Conservation (phyloP, 2,113 vertebrate species). For the Progne subis region DNA sequence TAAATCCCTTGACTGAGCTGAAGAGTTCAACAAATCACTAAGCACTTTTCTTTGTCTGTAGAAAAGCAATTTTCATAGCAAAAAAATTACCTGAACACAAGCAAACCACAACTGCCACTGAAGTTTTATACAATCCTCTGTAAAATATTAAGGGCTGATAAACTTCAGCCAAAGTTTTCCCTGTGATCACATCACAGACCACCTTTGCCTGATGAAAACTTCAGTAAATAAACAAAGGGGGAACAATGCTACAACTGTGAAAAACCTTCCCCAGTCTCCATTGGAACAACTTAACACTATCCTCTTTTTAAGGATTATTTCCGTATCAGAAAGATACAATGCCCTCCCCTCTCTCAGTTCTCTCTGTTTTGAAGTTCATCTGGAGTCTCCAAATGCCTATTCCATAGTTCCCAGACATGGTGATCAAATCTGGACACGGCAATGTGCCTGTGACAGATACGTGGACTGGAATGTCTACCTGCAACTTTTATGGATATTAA, state of each 20-base stretch:
- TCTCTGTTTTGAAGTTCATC: neutral
- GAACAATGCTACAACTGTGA: neutral
- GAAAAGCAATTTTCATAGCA: neutral
- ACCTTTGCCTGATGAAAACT: neutral
- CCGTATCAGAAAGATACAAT: neutral
- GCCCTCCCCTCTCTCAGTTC: neutral
- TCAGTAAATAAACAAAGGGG: neutral
- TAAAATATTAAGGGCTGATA: neutral
- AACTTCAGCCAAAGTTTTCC: neutral
- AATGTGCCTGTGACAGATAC: fast-evolving
- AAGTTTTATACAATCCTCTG: neutral
- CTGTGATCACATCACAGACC: neutral
- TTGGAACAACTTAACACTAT: neutral
- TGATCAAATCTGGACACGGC: neutral
- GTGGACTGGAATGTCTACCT: neutral
- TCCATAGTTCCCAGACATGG: neutral
- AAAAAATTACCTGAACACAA: neutral
- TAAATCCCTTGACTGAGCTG: neutral
- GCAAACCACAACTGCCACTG: neutral
- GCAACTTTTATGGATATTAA: neutral
- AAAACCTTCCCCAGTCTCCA: neutral
- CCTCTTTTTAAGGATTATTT: neutral
- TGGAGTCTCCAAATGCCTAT: fast-evolving
- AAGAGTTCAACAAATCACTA: neutral
- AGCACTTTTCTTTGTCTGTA: neutral